Conservation (phyloP, 1,140 invertebrate genomes). For the Harlomillsia oculata region DNA sequence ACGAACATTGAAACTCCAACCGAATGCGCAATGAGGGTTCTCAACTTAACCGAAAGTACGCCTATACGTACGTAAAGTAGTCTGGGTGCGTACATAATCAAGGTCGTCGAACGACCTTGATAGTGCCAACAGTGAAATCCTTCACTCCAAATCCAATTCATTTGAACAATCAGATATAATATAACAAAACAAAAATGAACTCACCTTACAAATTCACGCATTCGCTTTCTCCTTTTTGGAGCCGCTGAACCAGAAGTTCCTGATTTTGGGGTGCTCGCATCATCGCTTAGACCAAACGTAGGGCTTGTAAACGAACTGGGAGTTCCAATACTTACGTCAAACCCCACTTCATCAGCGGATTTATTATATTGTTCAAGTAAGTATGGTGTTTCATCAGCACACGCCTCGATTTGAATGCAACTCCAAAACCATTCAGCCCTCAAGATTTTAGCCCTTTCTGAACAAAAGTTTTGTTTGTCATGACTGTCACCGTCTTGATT, state of each 20-base stretch:
- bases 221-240: conserved; percentile 58
- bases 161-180: too few species aligned
- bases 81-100: too few species aligned
- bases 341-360: background rate
- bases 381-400: conserved; percentile 80
- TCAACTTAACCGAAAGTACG: too few species aligned
- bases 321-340: conserved; percentile 23
- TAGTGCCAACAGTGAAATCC: too few species aligned
- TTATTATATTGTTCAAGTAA: conserved; percentile 42
- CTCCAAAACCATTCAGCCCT: conserved; percentile 97
- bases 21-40: too few species aligned
- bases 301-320: conserved; percentile 28
- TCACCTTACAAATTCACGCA: conserved; percentile 44
- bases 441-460: conserved; percentile 54
- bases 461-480: conserved; percentile 36
- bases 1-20: too few species aligned
- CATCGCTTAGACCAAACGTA: conserved; percentile 1
- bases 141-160: too few species aligned
- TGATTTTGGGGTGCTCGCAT: conserved; percentile 21
- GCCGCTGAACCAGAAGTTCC: conserved; percentile 21
- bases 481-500: conserved; percentile 12
- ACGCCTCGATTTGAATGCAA: conserved; percentile 87
- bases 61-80: too few species aligned
- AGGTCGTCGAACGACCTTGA: too few species aligned
- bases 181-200: conserved; percentile 2